phyloP scores from a whole-genome alignment of 2,113 vertebrate genomes.

The Carassius carassius region DNA sequence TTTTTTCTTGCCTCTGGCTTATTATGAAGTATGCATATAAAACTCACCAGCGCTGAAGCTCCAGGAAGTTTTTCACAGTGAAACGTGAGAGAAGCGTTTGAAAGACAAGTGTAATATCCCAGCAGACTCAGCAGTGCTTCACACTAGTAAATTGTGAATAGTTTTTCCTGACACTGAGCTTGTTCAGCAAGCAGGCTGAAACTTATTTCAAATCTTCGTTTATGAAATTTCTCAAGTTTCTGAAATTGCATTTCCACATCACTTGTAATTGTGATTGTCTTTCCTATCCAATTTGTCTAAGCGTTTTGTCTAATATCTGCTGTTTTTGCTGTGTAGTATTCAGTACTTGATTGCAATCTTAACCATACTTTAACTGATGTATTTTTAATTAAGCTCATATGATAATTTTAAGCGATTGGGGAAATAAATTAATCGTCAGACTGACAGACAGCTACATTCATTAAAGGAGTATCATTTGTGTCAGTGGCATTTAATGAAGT shows the following conservation, averaged over 20 bases:
- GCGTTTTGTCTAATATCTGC: neutral
- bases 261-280: too few relatives aligned
- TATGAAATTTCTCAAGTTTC: neutral
- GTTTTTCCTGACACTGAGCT: constrained; percentile 16
- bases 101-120: constrained; percentile 40
- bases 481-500: neutral
- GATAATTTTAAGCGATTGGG: neutral
- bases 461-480: too few relatives aligned
- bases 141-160: constrained; percentile 32
- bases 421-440: neutral
- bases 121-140: constrained; percentile 19
- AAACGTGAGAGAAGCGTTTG: constrained; percentile 9
- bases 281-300: too few relatives aligned
- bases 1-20: neutral
- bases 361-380: neutral
- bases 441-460: neutral
- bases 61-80: constrained; percentile 46
- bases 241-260: neutral
- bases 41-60: constrained; percentile 37
- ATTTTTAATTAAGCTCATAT: neutral
- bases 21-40: constrained; percentile 29
- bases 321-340: neutral
- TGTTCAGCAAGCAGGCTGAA: constrained; percentile 2
- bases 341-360: neutral
- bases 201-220: constrained; percentile 13